Conservation (phyloP, 2,888 invertebrate species). For the Ophion ellenae region DNA sequence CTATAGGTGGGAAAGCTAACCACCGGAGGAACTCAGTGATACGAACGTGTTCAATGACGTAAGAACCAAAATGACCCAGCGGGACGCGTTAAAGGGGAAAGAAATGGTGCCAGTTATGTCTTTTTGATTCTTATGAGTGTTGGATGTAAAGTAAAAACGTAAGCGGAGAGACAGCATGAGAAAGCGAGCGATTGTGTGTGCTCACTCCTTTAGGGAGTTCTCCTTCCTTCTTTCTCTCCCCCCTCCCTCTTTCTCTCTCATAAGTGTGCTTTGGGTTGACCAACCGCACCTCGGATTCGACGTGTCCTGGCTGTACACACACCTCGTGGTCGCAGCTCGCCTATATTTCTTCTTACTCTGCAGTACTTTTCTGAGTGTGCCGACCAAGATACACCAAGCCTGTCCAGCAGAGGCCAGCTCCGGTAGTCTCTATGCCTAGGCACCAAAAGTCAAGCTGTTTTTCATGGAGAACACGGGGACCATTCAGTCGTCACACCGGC, state of each 20-base stretch:
- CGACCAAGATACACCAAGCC: not conserved
- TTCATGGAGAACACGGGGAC: too few relatives aligned
- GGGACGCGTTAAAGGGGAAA: not conserved
- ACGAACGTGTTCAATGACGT: not conserved
- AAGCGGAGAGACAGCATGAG: slow-evolving; percentile 21
- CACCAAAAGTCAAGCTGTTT: not conserved
- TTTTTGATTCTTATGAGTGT: slow-evolving; percentile 3
- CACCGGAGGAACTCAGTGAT: not conserved
- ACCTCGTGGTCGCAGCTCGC: slow-evolving; percentile 29
- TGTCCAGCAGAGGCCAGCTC: not conserved
- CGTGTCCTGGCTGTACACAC: slow-evolving; percentile 31
- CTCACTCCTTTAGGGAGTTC: slow-evolving; percentile 27
- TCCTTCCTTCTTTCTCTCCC: slow-evolving; percentile 6
- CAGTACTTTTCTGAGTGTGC: slow-evolving; percentile 33
- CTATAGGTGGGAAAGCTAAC: not conserved
- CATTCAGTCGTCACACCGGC: too few relatives aligned
- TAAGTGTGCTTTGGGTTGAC: slow-evolving; percentile 33
- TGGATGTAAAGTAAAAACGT: not conserved
- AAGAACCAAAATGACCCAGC: not conserved
- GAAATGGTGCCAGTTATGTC: slow-evolving; percentile 15
- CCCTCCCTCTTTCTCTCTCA: slow-evolving; percentile 11
- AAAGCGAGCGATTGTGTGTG: slow-evolving; percentile 45
- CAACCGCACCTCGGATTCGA: slow-evolving; percentile 46
- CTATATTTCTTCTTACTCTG: slow-evolving; percentile 26
- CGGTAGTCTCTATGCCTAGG: not conserved